phyloP scores from a whole-genome alignment of 2,113 vertebrate genomes.

The Trichomycterus rosablanca region DNA sequence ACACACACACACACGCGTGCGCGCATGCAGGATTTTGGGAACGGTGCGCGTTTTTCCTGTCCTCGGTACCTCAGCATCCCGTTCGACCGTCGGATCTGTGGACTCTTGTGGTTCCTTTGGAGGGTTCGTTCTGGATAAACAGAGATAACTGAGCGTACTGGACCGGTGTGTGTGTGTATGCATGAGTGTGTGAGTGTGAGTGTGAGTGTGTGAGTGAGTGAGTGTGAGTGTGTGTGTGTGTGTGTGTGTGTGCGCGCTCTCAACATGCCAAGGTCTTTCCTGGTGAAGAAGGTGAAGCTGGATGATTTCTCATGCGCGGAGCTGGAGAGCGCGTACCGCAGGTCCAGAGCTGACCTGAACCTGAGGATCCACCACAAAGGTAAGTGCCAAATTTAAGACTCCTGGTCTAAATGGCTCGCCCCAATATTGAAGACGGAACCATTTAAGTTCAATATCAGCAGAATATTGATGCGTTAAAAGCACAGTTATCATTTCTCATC shows the following conservation, averaged over 20 bases:
- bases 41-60: constrained; percentile 29
- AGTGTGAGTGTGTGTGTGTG: no score
- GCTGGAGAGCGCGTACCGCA: constrained; percentile 77
- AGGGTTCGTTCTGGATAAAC: constrained; percentile 43
- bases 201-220: no score
- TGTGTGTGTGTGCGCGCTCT: constrained; percentile 64
- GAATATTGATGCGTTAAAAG: no score
- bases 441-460: no score
- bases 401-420: no score
- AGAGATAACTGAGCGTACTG: constrained; percentile 36
- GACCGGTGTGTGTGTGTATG: constrained; percentile 47
- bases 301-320: constrained; percentile 85
- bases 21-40: constrained; percentile 6
- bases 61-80: constrained; percentile 29
- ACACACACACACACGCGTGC: no score
- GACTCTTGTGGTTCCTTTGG: constrained; percentile 32
- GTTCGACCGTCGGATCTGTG: constrained; percentile 25
- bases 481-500: no score
- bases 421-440: no score
- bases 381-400: constrained; percentile 53
- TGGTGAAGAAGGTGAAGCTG: constrained; percentile 95
- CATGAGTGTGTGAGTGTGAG: no score
- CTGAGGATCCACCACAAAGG: constrained; percentile 85
- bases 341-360: constrained; percentile 78
- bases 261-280: constrained; percentile 93